Conservation (phyloP, 2,888 invertebrate species). For the Ormyrus rosae region DNA sequence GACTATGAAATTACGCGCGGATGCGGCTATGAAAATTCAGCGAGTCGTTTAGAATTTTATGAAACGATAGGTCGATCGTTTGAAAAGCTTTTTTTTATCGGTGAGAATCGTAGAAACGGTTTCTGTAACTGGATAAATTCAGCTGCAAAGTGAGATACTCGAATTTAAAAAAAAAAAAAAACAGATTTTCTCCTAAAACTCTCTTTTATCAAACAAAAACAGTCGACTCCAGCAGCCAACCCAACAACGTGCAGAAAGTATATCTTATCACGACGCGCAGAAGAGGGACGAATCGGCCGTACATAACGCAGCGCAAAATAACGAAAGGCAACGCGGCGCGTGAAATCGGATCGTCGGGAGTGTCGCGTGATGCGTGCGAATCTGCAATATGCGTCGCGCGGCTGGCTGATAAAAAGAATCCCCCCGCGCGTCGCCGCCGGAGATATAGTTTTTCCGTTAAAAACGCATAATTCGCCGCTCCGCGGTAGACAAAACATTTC, state of each 20-base stretch:
- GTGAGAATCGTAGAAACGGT: too few species aligned
- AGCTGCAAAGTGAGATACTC: not conserved
- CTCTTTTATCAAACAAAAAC: not conserved
- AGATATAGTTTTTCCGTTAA: not conserved
- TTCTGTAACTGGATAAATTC: too few species aligned
- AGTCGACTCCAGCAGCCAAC: not conserved
- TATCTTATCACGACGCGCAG: not conserved
- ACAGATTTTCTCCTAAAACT: not conserved
- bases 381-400: slow-evolving; percentile 2
- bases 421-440: not conserved
- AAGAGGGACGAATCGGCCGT: not conserved
- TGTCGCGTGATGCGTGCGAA: slow-evolving; percentile 37
- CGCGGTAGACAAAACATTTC: slow-evolving; percentile 22
- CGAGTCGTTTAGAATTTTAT: too few species aligned
- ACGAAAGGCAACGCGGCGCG: not conserved
- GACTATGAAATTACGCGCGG: too few species aligned
- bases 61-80: too few species aligned
- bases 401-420: slow-evolving; percentile 16
- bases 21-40: too few species aligned
- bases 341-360: slow-evolving; percentile 31
- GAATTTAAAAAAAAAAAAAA: not conserved
- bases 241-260: not conserved
- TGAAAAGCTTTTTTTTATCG: too few species aligned
- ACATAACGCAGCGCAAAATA: not conserved
- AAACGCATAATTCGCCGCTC: slow-evolving; percentile 12